Percentiles rank a stretch among this genome's conserved stretches.
Evolutionary conservation across 2,113 vertebrate genomes (phyloP).

Genomic region (Sclerurus mexicanus): DNA sequence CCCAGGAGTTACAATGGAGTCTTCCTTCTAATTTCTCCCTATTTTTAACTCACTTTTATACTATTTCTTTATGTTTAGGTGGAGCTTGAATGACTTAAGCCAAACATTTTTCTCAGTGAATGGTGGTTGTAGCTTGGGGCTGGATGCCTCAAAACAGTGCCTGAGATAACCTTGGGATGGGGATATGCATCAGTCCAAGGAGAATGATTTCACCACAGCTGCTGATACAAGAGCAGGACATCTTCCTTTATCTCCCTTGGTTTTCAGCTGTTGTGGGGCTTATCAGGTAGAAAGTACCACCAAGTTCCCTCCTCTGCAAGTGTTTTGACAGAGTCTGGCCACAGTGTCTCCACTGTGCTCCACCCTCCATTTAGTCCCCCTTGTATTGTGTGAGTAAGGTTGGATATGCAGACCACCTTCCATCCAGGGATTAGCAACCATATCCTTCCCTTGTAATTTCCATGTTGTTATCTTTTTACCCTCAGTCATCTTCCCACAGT

Average conservation of each 20-base stretch:
- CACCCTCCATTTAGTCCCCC: not conserved
- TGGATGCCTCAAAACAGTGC: not conserved
- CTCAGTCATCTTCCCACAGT: not conserved
- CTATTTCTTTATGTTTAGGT: not conserved
- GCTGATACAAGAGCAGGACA: not conserved
- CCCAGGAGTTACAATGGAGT: rapidly evolving
- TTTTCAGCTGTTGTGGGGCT: not conserved
- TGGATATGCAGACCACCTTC: rapidly evolving
- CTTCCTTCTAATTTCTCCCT: not conserved
- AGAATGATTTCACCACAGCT: not conserved
- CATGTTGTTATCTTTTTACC: not conserved
- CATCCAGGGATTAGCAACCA: not conserved
- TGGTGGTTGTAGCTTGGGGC: not conserved
- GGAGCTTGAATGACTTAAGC: not conserved
- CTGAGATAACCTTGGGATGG: not conserved
- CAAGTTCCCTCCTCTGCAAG: not conserved
- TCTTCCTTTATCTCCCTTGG: not conserved
- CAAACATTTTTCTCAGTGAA: not conserved
- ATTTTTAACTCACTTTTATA: not conserved
- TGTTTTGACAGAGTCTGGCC: not conserved
- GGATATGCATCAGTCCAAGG: not conserved
- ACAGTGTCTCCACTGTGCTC: not conserved
- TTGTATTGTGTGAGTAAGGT: not conserved
- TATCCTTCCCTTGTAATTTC: not conserved
- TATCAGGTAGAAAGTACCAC: not conserved